A percentile compares a stretch with the other conserved stretches of the same genome.
Evolutionary conservation across 1,140 invertebrate genomes (phyloP).

Genomic region (Polypedilum pembai): DNA sequence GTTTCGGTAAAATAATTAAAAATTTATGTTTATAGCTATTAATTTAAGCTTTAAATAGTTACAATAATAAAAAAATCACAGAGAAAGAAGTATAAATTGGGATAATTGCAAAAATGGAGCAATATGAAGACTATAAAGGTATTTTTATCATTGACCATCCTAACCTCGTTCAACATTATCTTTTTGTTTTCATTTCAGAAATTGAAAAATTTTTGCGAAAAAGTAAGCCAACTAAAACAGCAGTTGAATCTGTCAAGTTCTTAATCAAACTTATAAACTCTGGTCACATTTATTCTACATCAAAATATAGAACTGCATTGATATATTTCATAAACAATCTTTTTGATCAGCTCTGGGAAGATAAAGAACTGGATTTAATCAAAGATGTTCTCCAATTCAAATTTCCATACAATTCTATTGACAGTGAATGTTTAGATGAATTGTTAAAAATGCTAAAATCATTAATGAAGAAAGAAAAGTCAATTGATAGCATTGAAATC

Average conservation of each 20-base stretch:
- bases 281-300: not conserved
- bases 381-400: not conserved
- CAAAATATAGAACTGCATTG: not conserved
- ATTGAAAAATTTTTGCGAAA: too few relatives aligned
- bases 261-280: not conserved
- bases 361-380: not conserved
- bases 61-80: too few relatives aligned
- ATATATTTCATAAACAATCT: not conserved
- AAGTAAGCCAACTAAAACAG: not conserved
- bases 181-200: too few relatives aligned
- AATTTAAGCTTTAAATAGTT: too few relatives aligned
- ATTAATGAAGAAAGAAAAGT: not conserved
- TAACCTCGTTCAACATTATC: too few relatives aligned
- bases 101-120: too few relatives aligned
- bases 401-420: not conserved
- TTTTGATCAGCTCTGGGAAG: not conserved
- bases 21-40: too few relatives aligned
- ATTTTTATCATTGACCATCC: too few relatives aligned
- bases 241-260: not conserved
- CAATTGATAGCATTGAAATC: not conserved
- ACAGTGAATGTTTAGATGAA: not conserved
- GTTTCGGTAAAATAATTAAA: too few relatives aligned
- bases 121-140: too few relatives aligned
- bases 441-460: not conserved
- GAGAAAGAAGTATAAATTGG: too few relatives aligned